phyloP scores from a whole-genome alignment of 2,113 vertebrate genomes.

The Serilophus lunatus region DNA sequence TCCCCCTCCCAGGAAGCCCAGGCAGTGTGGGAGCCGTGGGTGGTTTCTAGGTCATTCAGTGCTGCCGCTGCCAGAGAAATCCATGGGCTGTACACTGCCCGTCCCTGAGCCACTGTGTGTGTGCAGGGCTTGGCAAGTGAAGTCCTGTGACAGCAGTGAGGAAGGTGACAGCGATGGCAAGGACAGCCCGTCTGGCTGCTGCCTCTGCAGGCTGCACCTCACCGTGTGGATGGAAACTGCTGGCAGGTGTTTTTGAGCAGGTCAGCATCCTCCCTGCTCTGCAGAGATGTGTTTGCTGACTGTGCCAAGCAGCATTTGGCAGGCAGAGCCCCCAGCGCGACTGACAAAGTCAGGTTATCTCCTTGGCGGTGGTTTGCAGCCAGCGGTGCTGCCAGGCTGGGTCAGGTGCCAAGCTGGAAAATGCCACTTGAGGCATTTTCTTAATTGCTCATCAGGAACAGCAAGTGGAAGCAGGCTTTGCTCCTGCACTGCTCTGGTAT shows the following conservation, averaged over 20 bases:
- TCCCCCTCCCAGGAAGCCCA: not conserved
- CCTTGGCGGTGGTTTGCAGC: not conserved
- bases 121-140: not conserved
- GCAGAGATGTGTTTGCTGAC: not conserved
- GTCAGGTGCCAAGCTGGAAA: slow-evolving; percentile 10
- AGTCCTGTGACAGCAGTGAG: not conserved
- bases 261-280: not conserved
- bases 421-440: slow-evolving; percentile 13
- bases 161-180: not conserved
- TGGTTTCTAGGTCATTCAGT: not conserved
- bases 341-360: slow-evolving; percentile 16
- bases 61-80: not conserved
- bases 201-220: not conserved
- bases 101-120: rapidly evolving
- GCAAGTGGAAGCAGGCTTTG: not conserved
- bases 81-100: not conserved
- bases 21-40: not conserved
- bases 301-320: not conserved
- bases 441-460: not conserved
- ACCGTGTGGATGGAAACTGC: not conserved
- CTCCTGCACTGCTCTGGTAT: not conserved
- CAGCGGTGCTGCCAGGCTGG: not conserved
- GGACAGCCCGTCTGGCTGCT: not conserved
- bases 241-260: not conserved
- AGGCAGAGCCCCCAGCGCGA: not conserved